Evolutionary conservation across 2,888 invertebrate genomes (phyloP).

Genomic region (Sesia apiformis): DNA sequence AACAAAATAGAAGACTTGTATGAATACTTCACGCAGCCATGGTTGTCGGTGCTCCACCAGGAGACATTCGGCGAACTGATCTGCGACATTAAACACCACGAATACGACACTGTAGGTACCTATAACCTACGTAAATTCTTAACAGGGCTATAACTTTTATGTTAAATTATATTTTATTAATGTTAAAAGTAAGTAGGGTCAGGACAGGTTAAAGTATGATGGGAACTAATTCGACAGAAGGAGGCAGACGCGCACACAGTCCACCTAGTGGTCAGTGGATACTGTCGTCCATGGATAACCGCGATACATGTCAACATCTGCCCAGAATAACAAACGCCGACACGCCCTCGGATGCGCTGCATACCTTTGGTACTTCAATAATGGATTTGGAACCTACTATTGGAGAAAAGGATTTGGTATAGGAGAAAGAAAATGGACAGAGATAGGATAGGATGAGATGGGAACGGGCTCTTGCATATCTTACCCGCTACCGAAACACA

Average conservation of each 20-base stretch:
- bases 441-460: too few relatives aligned
- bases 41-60: conserved; percentile 78
- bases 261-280: neutral
- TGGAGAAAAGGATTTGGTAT: too few relatives aligned
- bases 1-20: conserved; percentile 78
- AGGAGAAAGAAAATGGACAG: too few relatives aligned
- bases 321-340: too few relatives aligned
- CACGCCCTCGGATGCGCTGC: too few relatives aligned
- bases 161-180: neutral
- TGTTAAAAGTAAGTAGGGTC: neutral
- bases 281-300: neutral
- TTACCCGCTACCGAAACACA: too few relatives aligned
- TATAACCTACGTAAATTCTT: too few relatives aligned
- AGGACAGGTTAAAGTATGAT: neutral
- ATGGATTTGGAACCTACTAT: too few relatives aligned
- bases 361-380: too few relatives aligned
- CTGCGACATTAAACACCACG: conserved; percentile 39
- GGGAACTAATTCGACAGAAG: neutral
- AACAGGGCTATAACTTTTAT: too few relatives aligned
- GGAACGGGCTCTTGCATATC: too few relatives aligned
- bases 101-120: conserved; percentile 35
- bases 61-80: conserved; percentile 71
- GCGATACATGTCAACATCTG: too few relatives aligned
- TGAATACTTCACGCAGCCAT: conserved; percentile 78
- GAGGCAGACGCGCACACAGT: neutral